Evolutionary conservation across 2,888 invertebrate genomes (phyloP).

Genomic region (Encarsia formosa): DNA sequence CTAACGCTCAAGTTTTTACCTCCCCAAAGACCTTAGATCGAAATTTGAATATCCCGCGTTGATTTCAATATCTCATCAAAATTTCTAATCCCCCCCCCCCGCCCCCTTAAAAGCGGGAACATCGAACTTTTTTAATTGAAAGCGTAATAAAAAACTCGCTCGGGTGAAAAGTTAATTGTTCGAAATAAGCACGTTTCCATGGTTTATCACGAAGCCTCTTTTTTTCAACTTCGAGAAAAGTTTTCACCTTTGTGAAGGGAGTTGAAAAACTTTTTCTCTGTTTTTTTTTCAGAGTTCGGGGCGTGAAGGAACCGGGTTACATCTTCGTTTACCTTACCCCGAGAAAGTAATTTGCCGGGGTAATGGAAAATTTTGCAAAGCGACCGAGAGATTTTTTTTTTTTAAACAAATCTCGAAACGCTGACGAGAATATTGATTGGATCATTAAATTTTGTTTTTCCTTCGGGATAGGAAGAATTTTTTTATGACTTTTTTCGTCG

Average conservation of each 20-base stretch:
- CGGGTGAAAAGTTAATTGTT: conserved; percentile 3
- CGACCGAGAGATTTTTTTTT: no score
- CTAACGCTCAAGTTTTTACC: no score
- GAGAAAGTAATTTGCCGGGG: conserved; percentile 4
- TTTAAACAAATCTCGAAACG: neutral
- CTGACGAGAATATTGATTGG: no score
- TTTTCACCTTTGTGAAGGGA: no score
- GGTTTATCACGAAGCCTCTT: neutral
- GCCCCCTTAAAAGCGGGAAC: neutral
- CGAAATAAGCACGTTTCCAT: conserved; percentile 2
- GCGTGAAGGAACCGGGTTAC: conserved; percentile 3
- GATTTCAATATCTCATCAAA: no score
- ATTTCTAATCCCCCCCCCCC: no score
- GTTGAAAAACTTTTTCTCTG: neutral
- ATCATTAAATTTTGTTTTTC: no score
- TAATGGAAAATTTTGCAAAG: conserved; percentile 9
- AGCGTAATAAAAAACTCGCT: no score
- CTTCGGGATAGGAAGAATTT: no score
- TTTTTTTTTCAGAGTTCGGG: neutral
- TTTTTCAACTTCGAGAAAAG: neutral
- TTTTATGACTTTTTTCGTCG: no score
- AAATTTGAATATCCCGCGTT: no score
- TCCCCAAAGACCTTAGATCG: no score
- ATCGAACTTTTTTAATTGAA: conserved; percentile 20
- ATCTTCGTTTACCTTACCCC: conserved; percentile 6